phyloP scores from a whole-genome alignment of 2,888 invertebrate genomes.

The Nephrotoma flavescens region DNA sequence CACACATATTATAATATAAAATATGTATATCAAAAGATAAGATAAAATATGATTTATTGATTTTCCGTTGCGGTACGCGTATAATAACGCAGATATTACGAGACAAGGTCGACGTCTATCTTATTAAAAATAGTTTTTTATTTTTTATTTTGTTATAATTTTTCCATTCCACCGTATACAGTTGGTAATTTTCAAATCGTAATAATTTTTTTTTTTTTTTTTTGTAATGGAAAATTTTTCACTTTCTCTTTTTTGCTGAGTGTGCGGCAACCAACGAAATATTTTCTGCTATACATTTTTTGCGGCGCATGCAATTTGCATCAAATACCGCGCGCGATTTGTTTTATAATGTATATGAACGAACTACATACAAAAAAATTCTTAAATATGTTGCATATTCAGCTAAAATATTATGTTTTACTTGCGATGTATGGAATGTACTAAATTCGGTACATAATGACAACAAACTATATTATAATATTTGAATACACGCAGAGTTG shows the following conservation, averaged over 20 bases:
- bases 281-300: neutral
- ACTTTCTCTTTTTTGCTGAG: neutral
- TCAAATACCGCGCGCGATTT: neutral
- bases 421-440: neutral
- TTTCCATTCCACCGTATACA: neutral
- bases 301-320: neutral
- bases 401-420: neutral
- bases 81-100: neutral
- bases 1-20: too few relatives aligned
- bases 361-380: neutral
- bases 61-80: neutral
- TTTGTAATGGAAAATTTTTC: neutral
- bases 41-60: neutral
- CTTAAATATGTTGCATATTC: neutral
- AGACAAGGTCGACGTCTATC: neutral
- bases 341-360: neutral
- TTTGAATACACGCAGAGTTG: neutral
- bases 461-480: neutral
- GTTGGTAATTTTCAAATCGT: neutral
- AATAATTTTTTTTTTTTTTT: neutral
- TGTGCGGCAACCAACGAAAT: neutral
- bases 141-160: too few relatives aligned
- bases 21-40: too few relatives aligned
- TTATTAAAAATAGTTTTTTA: too few relatives aligned
- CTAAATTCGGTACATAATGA: neutral